These are phyloP conservation scores for Crocidura indochinensis DNA, from an alignment of 2,797 vertebrate species.

Conservation along the genomic window DNA sequence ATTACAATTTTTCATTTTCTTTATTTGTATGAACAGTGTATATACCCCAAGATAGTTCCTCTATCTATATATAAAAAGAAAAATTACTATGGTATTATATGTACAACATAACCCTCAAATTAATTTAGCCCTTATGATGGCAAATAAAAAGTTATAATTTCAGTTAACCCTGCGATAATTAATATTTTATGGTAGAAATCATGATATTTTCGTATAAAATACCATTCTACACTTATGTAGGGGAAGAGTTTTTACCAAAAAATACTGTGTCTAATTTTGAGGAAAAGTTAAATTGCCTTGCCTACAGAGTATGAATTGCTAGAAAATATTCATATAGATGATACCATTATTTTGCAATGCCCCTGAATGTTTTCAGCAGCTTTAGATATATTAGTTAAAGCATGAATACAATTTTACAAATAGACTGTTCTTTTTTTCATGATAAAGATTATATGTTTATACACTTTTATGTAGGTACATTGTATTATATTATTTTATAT, in stretches of 20 bases:
- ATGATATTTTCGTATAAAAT: not conserved
- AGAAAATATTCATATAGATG: not conserved
- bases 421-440: not conserved
- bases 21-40: not conserved
- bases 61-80: not conserved
- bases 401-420: not conserved
- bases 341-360: not conserved
- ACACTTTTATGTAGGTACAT: too few relatives aligned
- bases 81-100: not conserved
- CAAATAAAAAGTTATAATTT: not conserved
- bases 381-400: not conserved
- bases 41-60: not conserved
- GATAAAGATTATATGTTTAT: not conserved
- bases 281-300: too few relatives aligned
- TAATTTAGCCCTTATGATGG: not conserved
- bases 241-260: constrained; percentile 15
- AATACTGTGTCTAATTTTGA: too few relatives aligned
- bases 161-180: not conserved
- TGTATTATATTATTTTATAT: too few relatives aligned
- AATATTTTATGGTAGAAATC: not conserved
- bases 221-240: not conserved
- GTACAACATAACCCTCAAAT: not conserved
- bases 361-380: not conserved
- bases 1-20: not conserved
- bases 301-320: too few relatives aligned